Base-by-base conservation (phyloP, 2,888 invertebrate genomes). In the Eulithis testata region DNA sequence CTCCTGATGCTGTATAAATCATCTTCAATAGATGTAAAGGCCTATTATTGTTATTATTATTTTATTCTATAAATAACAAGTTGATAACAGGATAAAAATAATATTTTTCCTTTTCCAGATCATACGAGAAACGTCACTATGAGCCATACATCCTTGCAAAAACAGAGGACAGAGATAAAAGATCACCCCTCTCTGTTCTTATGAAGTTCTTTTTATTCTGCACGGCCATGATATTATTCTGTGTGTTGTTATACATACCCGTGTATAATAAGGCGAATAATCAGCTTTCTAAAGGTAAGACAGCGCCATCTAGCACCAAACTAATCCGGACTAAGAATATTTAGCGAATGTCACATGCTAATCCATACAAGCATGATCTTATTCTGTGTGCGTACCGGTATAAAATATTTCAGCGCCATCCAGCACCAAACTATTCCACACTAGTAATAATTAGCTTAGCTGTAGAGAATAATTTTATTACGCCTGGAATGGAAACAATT, bases 221-320 rank as follows among this genome's bases (percentile, higher is more conserved):
- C 77, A 84, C 86, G 0, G 89, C 89, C 5, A 90, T 91, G 88
- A 89, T 92, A 56, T 67, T 90, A 44, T 89, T 93, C 77, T 91
- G 91, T 49, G 86, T 90, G 5, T 80, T 93, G 0, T 74, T 93
- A 76, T 93, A 93, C 72, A 91, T 92, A 77, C 93, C 93, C 2
- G 90, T 92, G 0, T 93, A 92, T 73, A 91, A 89, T 72, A 86
- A 83, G 66, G 93, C 89, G 1, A 89, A 88, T 56, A 83, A 88
- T 27, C 82, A 82, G 63, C 45, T 82, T 3, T 73, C 81, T 27
- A 85, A 85, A 84, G 85, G 86, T 55, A 44, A 31, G 4, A 27
- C 11, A 14, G 47, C 12, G 8, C 12, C 14, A 47, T 40, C 40
- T 40, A 40, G 40, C 40, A 5, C 40, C 8, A 8, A 40, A 9